Evolutionary conservation across 1,140 invertebrate species (phyloP).

Genomic region (Penaeus japonicus): DNA sequence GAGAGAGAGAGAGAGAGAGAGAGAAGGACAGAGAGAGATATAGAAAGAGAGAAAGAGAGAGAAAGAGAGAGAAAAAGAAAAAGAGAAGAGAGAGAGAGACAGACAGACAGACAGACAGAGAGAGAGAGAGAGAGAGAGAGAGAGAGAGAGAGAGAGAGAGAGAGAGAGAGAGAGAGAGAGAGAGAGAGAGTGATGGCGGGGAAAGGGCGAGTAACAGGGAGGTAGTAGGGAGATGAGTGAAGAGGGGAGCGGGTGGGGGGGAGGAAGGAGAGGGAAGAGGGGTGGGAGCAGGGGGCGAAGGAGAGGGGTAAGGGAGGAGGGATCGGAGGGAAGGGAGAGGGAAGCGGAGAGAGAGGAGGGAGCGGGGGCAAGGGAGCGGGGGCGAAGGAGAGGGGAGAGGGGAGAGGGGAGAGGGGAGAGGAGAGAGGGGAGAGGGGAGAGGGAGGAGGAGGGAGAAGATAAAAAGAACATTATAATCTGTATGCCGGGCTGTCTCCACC

Average conservation of each 20-base stretch:
- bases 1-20: too few relatives aligned
- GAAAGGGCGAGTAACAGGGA: too few relatives aligned
- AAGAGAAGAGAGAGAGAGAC: too few relatives aligned
- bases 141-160: too few relatives aligned
- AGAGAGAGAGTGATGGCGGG: too few relatives aligned
- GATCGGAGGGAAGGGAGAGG: not conserved
- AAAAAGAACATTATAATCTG: constrained; percentile 42
- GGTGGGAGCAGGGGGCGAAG: not conserved
- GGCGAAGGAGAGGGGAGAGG: not conserved
- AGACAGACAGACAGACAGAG: too few relatives aligned
- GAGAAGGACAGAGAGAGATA: too few relatives aligned
- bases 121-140: too few relatives aligned
- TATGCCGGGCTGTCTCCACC: constrained; percentile 34
- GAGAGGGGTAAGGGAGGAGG: not conserved
- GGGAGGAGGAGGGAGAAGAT: not conserved
- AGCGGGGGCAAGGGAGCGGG: not conserved
- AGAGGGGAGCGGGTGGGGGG: not conserved
- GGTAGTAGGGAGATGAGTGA: not conserved
- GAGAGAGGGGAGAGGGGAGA: not conserved
- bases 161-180: too few relatives aligned
- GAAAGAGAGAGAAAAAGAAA: too few relatives aligned
- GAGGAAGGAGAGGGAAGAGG: not conserved
- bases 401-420: not conserved
- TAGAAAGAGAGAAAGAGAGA: too few relatives aligned
- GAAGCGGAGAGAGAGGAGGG: not conserved